Evolutionary conservation across 64 coral and sea anemone species (phyloP).

Genomic region (Porites australiensis): DNA sequence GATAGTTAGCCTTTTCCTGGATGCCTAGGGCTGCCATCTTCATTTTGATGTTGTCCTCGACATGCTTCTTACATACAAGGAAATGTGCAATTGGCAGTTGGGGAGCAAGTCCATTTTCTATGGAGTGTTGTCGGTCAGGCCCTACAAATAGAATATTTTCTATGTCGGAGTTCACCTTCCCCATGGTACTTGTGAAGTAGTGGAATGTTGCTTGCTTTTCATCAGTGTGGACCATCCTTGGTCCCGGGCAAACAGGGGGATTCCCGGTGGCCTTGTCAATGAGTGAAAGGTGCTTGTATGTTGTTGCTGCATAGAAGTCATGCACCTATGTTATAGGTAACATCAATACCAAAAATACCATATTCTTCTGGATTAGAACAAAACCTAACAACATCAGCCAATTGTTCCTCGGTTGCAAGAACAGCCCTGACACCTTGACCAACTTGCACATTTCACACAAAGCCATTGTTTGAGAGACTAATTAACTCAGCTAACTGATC

Average conservation of each 20-base stretch:
- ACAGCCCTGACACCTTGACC: constrained; percentile 26
- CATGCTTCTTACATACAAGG: constrained; percentile 54
- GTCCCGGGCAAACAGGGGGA: constrained; percentile 51
- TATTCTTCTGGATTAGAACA: constrained; percentile 40
- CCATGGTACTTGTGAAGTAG: constrained; percentile 52
- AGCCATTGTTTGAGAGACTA: constrained; percentile 51
- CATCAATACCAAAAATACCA: constrained; percentile 35
- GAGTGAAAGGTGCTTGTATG: constrained; percentile 49
- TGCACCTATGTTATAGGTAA: constrained; percentile 60
- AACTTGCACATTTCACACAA: constrained; percentile 47
- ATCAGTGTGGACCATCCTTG: constrained; percentile 27
- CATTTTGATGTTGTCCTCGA: constrained; percentile 48
- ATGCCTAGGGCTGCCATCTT: constrained; percentile 43
- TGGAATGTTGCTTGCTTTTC: constrained; percentile 32
- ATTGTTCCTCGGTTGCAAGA: constrained; percentile 29
- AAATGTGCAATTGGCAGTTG: constrained; percentile 25
- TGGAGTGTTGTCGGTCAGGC: constrained; percentile 7
- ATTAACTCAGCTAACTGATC: constrained; percentile 57
- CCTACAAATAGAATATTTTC: constrained; percentile 30
- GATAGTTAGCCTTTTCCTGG: constrained; percentile 1
- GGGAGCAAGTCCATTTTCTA: constrained; percentile 26
- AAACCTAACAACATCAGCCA: constrained; percentile 57
- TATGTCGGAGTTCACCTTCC: constrained; percentile 19
- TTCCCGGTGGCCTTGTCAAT: constrained; percentile 26
- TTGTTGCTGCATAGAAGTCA: constrained; percentile 46